These are phyloP conservation scores for Microctenopoma lineatum DNA, from an alignment of 2,797 vertebrate species.

Conservation along the genomic window DNA sequence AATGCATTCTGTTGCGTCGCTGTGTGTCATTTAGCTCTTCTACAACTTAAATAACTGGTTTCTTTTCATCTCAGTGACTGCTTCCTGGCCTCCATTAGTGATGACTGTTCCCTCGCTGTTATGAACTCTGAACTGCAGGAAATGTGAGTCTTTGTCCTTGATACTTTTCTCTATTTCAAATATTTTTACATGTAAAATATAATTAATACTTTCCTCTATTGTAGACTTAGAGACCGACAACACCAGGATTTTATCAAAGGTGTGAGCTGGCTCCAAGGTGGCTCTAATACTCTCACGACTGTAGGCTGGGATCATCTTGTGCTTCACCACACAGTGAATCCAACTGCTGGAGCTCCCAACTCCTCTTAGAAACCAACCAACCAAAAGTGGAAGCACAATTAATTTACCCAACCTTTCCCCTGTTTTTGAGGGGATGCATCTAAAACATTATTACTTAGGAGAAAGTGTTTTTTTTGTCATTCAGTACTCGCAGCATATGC, in stretches of 20 bases:
- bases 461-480: conserved; percentile 4
- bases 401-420: background rate
- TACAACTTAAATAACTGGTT: background rate
- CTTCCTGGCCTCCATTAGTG: conserved; percentile 91
- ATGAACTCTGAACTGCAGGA: conserved; percentile 87
- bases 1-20: background rate
- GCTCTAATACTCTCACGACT: conserved; percentile 87
- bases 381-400: background rate
- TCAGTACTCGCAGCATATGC: conserved; percentile 1
- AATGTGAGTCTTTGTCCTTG: conserved; percentile 85
- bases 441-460: conserved; percentile 18
- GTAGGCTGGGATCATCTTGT: conserved; percentile 97
- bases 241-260: conserved; percentile 94
- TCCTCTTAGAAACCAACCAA: conserved; percentile 52
- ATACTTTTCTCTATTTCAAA: too few relatives aligned
- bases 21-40: background rate
- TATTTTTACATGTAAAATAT: too few relatives aligned
- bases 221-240: conserved; percentile 86
- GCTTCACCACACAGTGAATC: conserved; percentile 87
- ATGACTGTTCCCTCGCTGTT: conserved; percentile 93
- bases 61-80: conserved; percentile 76
- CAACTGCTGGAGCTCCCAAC: conserved; percentile 32
- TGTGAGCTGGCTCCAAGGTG: conserved; percentile 89
- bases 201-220: conserved; percentile 17
- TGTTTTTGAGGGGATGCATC: conserved; percentile 24